These are phyloP conservation scores for Hydrophis major DNA, from an alignment of 2,797 vertebrate species.

Conservation along the genomic window DNA sequence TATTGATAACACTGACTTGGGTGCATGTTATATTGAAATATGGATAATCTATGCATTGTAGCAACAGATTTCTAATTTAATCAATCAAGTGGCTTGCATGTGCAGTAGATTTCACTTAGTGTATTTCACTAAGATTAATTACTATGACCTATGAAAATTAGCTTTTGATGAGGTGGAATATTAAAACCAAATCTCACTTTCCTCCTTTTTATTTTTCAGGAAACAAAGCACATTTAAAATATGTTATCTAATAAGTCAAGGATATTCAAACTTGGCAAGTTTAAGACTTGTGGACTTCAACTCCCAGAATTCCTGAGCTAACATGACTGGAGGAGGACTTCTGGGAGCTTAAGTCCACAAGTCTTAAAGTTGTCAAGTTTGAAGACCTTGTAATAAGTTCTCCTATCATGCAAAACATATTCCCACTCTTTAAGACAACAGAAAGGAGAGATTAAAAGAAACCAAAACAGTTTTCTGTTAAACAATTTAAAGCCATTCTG, in stretches of 20 bases:
- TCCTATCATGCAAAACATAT: slow-evolving; percentile 74
- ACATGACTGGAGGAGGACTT: no score
- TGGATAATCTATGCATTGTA: slow-evolving; percentile 80
- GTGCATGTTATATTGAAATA: slow-evolving; percentile 74
- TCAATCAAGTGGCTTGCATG: slow-evolving; percentile 77
- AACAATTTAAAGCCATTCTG: slow-evolving; percentile 73
- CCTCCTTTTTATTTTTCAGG: slow-evolving; percentile 30
- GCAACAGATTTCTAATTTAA: slow-evolving; percentile 80
- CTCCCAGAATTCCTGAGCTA: no score
- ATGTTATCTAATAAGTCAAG: slow-evolving; percentile 52
- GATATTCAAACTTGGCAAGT: no score
- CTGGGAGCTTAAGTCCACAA: no score
- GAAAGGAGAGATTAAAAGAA: slow-evolving; percentile 72
- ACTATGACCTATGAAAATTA: slow-evolving; percentile 66
- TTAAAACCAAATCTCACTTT: slow-evolving; percentile 49
- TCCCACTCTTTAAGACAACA: slow-evolving; percentile 75
- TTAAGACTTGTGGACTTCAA: no score
- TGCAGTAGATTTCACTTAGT: slow-evolving; percentile 67
- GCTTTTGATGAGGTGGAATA: slow-evolving; percentile 69
- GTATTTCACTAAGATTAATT: slow-evolving; percentile 80
- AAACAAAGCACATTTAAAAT: slow-evolving; percentile 60
- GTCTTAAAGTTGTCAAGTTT: no score
- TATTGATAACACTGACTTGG: slow-evolving; percentile 73
- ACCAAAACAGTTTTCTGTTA: slow-evolving; percentile 76
- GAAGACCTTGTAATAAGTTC: slow-evolving; percentile 39